Base-by-base conservation (phyloP, 2,113 vertebrate species). In the Meleagris gallopavo region DNA sequence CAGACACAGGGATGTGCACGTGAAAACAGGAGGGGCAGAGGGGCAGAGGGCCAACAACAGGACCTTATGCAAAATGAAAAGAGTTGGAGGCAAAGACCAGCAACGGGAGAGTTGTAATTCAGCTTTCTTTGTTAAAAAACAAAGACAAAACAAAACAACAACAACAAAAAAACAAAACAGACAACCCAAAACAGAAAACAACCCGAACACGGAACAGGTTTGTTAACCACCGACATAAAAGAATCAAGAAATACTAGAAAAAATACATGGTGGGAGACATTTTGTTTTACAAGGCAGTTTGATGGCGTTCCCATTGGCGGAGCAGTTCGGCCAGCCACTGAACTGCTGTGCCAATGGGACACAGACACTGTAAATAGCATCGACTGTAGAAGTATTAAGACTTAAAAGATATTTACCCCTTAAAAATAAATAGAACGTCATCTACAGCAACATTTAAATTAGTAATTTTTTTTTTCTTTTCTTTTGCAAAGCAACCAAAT, bases 61-160 rank as follows among this genome's bases (percentile, higher is more conserved):
- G 41, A 38, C 57, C 8, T 32, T 21, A 3, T 0, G 21, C 14
- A 20, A 85, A 87, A 87, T 4, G 55, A 66, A 52, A 60, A 87
- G 10, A 2, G 43, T 64, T 3, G 4, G 9, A 91, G 66, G 70
- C 95, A 95, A 85, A 94, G 52, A 95, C 89, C 64, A 58, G 61
- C 64, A 19, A 73, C 36, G 2, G 57, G 24, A 52, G 21, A 69
- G n/a, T 94, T 96, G 72, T 90, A 94, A 97, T 95, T 96, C 83
- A 91, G 94, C 94, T 88, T 81, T 77, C 74, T 96, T 97, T 97
- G 97, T 93, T 96, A 96, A 91, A 96, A 96, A 97, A 54, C 52
- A 54, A 54, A 5, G 52, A 54, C 52, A 54, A 54, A 96, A 95
- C 46, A 79, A 89, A 89, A 25, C 34, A 46, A 65, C n/a, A n/a